Conservation (phyloP, 2,797 vertebrate species). For the Micropoecilia bifurca region DNA sequence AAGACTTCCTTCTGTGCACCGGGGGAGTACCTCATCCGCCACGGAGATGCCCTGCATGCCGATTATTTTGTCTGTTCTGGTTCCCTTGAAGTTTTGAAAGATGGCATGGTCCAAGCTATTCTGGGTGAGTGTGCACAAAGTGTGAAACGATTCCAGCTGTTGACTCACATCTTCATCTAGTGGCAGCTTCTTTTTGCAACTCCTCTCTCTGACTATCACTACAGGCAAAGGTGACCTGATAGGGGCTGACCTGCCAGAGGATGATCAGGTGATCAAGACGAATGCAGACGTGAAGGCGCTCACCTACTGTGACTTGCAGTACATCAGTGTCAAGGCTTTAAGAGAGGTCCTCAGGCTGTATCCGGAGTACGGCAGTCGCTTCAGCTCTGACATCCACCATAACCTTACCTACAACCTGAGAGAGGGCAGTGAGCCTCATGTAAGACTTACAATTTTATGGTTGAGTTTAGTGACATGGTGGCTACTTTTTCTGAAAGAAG, state of each 20-base stretch:
- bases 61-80: constrained; percentile 95
- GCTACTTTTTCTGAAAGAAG: background rate
- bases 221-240: constrained; percentile 97
- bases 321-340: constrained; percentile 89
- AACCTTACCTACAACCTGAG: constrained; percentile 96
- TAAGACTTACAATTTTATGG: constrained; percentile 63
- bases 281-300: constrained; percentile 94
- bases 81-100: constrained; percentile 94
- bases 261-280: constrained; percentile 91
- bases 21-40: constrained; percentile 92
- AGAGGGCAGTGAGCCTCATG: constrained; percentile 86
- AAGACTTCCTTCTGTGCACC: constrained; percentile 96
- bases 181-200: background rate
- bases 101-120: constrained; percentile 92
- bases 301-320: constrained; percentile 96
- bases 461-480: background rate
- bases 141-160: background rate
- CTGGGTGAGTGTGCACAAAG: constrained; percentile 84
- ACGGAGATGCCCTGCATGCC: constrained; percentile 93
- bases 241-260: constrained; percentile 88
- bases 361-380: constrained; percentile 90
- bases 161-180: background rate
- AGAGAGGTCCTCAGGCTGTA: constrained; percentile 91
- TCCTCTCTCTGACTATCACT: background rate
- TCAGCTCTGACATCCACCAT: constrained; percentile 89